These are phyloP conservation scores for Vanessa atalanta DNA, from an alignment of 1,140 invertebrate species.

Conservation along the genomic window DNA sequence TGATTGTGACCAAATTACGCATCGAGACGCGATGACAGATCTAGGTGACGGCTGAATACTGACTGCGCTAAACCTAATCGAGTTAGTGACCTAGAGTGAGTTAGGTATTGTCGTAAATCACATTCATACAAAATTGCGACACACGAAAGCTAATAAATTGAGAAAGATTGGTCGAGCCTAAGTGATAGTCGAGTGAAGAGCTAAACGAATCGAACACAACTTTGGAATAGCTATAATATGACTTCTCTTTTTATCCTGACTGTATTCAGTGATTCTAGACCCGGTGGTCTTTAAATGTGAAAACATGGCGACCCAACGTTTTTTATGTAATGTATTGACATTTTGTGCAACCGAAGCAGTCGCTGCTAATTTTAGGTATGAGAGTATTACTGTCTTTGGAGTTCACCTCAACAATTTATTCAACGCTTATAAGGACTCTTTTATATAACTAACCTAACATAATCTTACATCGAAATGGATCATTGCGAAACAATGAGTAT, in stretches of 20 bases:
- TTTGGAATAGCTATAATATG: not conserved
- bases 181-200: too few species aligned
- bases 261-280: too few species aligned
- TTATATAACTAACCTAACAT: conserved; percentile 38
- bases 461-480: conserved; percentile 34
- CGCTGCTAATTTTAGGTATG: not conserved
- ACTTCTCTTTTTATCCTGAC: not conserved
- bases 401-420: conserved; percentile 8
- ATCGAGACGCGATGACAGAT: conserved; percentile 19
- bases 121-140: not conserved
- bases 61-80: conserved; percentile 10
- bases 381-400: not conserved
- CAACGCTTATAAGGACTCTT: conserved; percentile 32
- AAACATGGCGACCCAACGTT: too few species aligned
- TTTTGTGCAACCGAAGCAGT: not conserved
- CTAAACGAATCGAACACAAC: too few species aligned
- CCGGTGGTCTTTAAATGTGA: too few species aligned
- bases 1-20: not conserved
- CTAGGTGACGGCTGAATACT: conserved; percentile 16
- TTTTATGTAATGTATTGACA: too few species aligned
- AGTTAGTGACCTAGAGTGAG: conserved; percentile 2
- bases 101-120: not conserved
- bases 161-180: too few species aligned
- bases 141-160: too few species aligned
- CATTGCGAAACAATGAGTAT: conserved; percentile 10